Base-by-base conservation (phyloP, 2,113 vertebrate species). In the Prietella phreatophila region DNA sequence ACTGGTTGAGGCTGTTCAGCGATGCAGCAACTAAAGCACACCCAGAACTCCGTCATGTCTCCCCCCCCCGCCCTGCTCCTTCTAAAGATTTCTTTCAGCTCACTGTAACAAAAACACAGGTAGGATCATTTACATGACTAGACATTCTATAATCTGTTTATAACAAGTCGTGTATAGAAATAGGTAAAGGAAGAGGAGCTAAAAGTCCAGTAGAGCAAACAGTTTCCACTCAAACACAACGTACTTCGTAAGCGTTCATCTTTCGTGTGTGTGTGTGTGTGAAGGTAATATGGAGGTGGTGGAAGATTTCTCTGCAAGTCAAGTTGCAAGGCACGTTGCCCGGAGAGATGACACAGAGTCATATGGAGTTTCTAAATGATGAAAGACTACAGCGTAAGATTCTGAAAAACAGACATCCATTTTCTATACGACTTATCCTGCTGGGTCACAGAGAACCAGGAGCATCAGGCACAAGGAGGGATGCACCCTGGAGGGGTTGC, bases 1-100 rank as follows among this genome's bases (percentile, higher is more conserved):
- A 98, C 97, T 82, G 96, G 95, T 61, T 97, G 96, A 19, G 97
- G 96, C 93, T 97, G 96, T 90, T 97, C 97, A 87, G 96, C 96
- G 87, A 96, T 93, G 91, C 95, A 96, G 94, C 95, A 96, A 93
- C 95, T 96, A 91, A 96, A 96, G 91, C 95, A 96, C 91, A 96
- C 93, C 95, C 95, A 96, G 93, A 96, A 95, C 91, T 97, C 97
- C 60, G 96, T 97, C 97, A 98, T 97, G 36, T 83, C 81, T 36
- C 25, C 22, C 33, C 69, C n/a, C n/a, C n/a, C n/a, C n/a, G n/a
- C n/a, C n/a, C 91, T 3, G 86, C 94, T 39, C 95, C 95, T 0
- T 86, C 91, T 84, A 94, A 95, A 91, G 93, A 95, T 87, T 94
- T 95, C 61, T 94, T 94, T 86, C 95, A 96, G 83, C 86, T 96